These are phyloP conservation scores for Diprion similis DNA, from an alignment of 1,140 invertebrate species.

Conservation along the genomic window DNA sequence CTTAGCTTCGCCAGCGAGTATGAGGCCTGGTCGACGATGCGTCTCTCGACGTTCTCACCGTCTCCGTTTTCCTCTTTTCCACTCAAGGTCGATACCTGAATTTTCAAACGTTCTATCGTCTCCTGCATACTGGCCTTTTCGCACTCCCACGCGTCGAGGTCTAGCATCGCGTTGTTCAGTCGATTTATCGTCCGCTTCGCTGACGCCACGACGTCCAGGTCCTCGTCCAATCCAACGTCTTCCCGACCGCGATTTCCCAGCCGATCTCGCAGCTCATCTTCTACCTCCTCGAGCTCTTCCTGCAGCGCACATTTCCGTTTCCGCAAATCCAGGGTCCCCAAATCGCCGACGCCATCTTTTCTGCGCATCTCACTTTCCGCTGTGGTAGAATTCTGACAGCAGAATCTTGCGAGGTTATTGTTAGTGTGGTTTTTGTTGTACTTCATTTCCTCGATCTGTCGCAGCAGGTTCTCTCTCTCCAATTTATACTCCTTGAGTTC, in stretches of 20 bases:
- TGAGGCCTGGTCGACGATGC: neutral
- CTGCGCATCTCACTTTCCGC: neutral
- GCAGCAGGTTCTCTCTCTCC: neutral
- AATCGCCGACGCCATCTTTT: neutral
- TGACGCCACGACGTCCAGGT: neutral
- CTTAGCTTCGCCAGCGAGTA: conserved; percentile 1
- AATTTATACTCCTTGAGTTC: conserved; percentile 5
- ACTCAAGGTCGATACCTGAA: conserved; percentile 14
- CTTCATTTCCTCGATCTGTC: neutral
- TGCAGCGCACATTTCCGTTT: conserved; percentile 8
- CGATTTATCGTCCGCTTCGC: conserved; percentile 13
- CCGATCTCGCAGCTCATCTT: conserved; percentile 12
- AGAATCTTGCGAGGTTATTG: neutral
- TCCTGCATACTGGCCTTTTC: conserved; percentile 22
- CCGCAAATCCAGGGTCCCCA: conserved; percentile 23
- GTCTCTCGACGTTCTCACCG: neutral
- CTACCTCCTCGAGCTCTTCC: conserved; percentile 17
- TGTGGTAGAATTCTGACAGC: neutral
- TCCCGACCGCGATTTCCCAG: neutral
- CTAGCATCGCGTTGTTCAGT: neutral
- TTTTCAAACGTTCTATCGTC: conserved; percentile 20
- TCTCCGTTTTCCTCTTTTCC: neutral
- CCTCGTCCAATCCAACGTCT: neutral
- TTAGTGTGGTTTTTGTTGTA: neutral
- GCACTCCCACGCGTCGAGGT: conserved; percentile 10